A percentile compares a stretch with the other conserved stretches of the same genome.
Evolutionary conservation across 2,797 vertebrate species (phyloP).

Genomic region (Crocidura indochinensis): DNA sequence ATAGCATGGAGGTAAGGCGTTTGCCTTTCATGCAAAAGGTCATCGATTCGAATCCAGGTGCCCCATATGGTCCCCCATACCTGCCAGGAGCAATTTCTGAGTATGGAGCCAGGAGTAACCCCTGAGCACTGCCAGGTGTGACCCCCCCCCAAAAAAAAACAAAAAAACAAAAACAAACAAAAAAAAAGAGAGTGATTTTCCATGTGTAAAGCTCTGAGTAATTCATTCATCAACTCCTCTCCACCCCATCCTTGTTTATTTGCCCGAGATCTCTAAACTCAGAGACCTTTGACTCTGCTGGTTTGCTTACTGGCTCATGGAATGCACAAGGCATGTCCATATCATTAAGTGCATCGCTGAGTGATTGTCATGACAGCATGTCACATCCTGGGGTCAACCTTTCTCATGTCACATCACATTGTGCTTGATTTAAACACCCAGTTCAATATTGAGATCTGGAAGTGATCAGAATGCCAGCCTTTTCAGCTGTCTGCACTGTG

Average conservation of each 20-base stretch:
- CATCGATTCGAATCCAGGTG: too few relatives aligned
- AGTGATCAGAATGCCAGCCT: not conserved
- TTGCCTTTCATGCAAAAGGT: too few relatives aligned
- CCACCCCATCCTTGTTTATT: conserved; percentile 46
- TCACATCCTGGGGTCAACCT: not conserved
- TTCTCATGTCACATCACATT: conserved; percentile 24
- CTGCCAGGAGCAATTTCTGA: too few relatives aligned
- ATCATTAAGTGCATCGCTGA: conserved; percentile 46
- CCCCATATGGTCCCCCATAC: too few relatives aligned
- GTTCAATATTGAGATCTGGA: conserved; percentile 26
- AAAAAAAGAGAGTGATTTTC: conserved; percentile 30
- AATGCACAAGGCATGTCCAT: not conserved
- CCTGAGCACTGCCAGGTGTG: too few relatives aligned
- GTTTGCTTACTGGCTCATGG: conserved; percentile 17
- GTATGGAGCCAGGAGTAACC: too few relatives aligned
- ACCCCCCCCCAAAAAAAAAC: too few relatives aligned
- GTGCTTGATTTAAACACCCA: conserved; percentile 45
- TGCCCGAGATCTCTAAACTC: not conserved
- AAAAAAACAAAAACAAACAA: too few relatives aligned
- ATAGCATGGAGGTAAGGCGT: too few relatives aligned
- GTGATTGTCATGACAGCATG: not conserved
- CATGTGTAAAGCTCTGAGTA: conserved; percentile 21
- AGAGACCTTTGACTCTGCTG: conserved; percentile 55
- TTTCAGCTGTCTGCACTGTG: not conserved
- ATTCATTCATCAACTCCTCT: not conserved